Conservation (phyloP, 2,888 invertebrate genomes). For the Phortica magna region DNA sequence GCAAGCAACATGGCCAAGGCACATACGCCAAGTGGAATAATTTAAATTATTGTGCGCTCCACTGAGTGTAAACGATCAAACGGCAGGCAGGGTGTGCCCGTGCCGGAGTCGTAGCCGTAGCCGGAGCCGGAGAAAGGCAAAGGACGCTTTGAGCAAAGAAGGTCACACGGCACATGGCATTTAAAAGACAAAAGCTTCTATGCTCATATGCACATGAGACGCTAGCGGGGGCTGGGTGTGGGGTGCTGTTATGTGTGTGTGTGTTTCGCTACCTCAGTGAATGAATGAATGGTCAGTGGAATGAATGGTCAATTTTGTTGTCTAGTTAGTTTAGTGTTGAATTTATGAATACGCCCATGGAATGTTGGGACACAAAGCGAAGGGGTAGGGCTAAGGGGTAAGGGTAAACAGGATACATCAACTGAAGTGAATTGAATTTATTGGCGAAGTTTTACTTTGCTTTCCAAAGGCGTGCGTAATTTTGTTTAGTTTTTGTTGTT, state of each 20-base stretch:
- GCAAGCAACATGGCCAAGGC: not conserved
- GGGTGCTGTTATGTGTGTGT: not conserved
- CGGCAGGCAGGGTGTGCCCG: not conserved
- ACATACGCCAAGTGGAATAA: not conserved
- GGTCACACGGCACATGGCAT: too few species aligned
- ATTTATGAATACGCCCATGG: conserved; percentile 77
- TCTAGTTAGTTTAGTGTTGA: conserved; percentile 76
- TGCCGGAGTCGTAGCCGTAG: too few species aligned
- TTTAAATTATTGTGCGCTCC: not conserved
- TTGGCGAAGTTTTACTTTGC: conserved; percentile 64
- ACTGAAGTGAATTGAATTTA: conserved; percentile 73
- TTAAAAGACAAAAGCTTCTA: too few species aligned
- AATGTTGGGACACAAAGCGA: conserved; percentile 45
- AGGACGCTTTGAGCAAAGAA: too few species aligned
- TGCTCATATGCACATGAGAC: too few species aligned
- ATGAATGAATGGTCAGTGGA: not conserved
- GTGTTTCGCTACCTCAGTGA: too few species aligned
- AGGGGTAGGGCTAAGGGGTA: conserved; percentile 55
- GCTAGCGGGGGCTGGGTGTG: not conserved
- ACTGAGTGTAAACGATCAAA: not conserved
- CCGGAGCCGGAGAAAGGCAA: too few species aligned
- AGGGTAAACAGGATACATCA: conserved; percentile 41
- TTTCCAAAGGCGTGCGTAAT: conserved; percentile 62
- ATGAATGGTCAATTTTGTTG: conserved; percentile 38
- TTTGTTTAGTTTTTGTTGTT: conserved; percentile 65